phyloP scores from a whole-genome alignment of 2,888 invertebrate species.

The Sylvicola cinctus region DNA sequence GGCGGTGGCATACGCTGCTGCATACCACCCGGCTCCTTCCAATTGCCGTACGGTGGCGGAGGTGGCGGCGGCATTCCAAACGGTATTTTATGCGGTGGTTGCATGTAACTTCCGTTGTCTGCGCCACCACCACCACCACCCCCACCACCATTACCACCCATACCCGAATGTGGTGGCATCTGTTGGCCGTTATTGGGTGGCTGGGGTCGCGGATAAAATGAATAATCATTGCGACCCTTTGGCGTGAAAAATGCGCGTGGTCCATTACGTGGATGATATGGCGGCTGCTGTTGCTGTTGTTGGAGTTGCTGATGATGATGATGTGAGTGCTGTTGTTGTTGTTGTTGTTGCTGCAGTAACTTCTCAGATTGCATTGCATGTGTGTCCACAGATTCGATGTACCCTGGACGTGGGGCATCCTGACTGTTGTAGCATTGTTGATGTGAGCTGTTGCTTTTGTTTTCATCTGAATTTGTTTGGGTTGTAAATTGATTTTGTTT shows the following conservation, averaged over 20 bases:
- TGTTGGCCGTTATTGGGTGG: slow-evolving; percentile 8
- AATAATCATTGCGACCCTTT: neutral
- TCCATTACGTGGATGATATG: neutral
- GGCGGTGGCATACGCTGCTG: too few species aligned
- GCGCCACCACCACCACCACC: slow-evolving; percentile 7
- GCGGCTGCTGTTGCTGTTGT: neutral
- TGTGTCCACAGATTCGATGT: too few species aligned
- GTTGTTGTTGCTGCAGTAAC: neutral
- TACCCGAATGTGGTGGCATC: too few species aligned
- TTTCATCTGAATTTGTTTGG: neutral
- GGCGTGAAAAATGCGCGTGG: neutral
- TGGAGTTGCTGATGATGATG: neutral
- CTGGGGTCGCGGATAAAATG: slow-evolving; percentile 8
- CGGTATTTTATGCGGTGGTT: too few species aligned
- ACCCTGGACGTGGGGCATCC: too few species aligned
- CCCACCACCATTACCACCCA: slow-evolving; percentile 3
- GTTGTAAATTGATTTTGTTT: too few species aligned
- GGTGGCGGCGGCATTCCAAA: too few species aligned
- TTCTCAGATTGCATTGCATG: neutral
- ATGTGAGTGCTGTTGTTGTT: neutral
- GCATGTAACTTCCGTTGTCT: slow-evolving; percentile 5
- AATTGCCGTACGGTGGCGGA: too few species aligned
- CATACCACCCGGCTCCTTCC: too few species aligned
- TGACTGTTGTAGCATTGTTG: too few species aligned
- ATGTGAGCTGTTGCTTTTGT: neutral